Conservation (phyloP, 2,113 vertebrate species). For the Butorides virescens region DNA sequence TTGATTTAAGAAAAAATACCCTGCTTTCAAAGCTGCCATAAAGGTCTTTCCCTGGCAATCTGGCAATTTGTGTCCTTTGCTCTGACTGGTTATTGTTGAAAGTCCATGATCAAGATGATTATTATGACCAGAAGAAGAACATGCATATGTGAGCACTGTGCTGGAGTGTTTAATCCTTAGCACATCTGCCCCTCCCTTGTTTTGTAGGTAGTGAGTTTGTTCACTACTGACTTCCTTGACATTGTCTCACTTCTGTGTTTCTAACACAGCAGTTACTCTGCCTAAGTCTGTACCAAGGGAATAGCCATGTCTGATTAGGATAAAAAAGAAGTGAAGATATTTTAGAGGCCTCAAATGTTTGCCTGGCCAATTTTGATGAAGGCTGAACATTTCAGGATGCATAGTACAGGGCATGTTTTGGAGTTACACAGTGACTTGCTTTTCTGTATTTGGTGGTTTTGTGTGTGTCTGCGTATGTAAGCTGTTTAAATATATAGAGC, state of each 20-base stretch:
- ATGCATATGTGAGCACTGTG: not conserved
- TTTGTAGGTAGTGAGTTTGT: not conserved
- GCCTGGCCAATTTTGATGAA: not conserved
- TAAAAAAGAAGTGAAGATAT: not conserved
- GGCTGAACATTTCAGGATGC: not conserved
- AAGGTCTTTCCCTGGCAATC: not conserved
- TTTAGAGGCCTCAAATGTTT: not conserved
- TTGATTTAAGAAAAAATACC: not conserved
- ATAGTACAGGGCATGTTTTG: not conserved
- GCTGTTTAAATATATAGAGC: not conserved
- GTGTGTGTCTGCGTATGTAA: not conserved
- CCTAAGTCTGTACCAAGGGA: not conserved
- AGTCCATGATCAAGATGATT: not conserved
- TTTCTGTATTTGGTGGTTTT: not conserved
- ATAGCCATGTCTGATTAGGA: not conserved
- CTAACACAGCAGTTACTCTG: not conserved
- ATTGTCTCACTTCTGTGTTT: not conserved
- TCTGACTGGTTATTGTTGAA: not conserved
- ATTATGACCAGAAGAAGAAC: not conserved
- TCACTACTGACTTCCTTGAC: not conserved
- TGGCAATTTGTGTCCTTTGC: not conserved
- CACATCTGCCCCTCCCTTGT: not conserved
- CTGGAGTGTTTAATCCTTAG: not conserved
- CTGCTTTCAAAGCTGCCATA: not conserved
- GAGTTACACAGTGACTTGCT: not conserved